phyloP scores from a whole-genome alignment of 2,888 invertebrate species.

The Iselma pallidipennis region DNA sequence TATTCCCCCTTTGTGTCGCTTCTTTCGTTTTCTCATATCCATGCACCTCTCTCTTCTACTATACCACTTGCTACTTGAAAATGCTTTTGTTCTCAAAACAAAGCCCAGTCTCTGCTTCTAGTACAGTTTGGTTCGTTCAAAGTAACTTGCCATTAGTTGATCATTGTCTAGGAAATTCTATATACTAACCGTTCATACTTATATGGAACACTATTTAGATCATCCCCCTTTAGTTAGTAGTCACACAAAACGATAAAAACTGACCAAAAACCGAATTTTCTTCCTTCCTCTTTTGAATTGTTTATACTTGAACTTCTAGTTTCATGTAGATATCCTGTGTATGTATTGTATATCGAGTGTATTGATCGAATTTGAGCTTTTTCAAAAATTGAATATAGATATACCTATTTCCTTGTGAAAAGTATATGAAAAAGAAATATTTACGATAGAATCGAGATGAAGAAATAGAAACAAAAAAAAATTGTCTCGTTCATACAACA shows the following conservation, averaged over 20 bases:
- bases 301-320: too few relatives aligned
- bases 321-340: too few relatives aligned
- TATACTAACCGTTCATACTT: not conserved
- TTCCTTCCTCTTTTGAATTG: too few relatives aligned
- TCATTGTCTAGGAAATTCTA: not conserved
- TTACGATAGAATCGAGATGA: not conserved
- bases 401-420: too few relatives aligned
- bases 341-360: too few relatives aligned
- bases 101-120: slow-evolving; percentile 5
- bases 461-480: not conserved
- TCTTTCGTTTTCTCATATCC: slow-evolving; percentile 11
- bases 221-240: not conserved
- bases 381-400: too few relatives aligned
- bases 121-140: slow-evolving; percentile 14
- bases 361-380: too few relatives aligned
- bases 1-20: slow-evolving; percentile 1
- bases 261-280: not conserved
- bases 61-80: slow-evolving; percentile 27
- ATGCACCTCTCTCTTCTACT: slow-evolving; percentile 15
- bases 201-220: not conserved
- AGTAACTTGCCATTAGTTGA: slow-evolving; percentile 2
- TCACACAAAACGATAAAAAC: not conserved
- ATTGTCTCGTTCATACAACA: not conserved
- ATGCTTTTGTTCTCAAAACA: slow-evolving; percentile 27
- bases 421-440: not conserved